Percentiles rank a stretch among this genome's conserved stretches.
Conservation (phyloP, 2,797 vertebrate species). For the Tokudaia muenninki region DNA sequence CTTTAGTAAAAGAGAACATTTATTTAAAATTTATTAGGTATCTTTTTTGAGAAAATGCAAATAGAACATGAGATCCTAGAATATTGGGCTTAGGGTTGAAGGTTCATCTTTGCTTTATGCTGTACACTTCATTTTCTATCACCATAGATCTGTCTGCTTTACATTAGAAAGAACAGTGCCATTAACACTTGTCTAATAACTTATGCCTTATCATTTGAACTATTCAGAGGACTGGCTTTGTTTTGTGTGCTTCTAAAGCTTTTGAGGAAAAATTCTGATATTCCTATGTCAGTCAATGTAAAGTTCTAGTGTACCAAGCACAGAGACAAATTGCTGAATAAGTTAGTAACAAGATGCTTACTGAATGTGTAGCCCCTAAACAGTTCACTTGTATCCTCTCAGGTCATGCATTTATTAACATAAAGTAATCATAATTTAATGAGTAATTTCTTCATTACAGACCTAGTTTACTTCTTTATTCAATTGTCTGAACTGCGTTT, state of each 20-base stretch:
- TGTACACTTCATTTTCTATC: conserved; percentile 65
- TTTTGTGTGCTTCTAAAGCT: conserved; percentile 62
- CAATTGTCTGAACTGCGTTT: not conserved
- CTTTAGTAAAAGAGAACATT: conserved; percentile 47
- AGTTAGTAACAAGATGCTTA: conserved; percentile 46
- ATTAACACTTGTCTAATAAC: conserved; percentile 23
- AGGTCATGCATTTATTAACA: conserved; percentile 52
- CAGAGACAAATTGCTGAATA: not conserved
- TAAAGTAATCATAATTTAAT: conserved; percentile 56
- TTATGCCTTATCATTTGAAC: conserved; percentile 59
- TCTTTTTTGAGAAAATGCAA: conserved; percentile 46
- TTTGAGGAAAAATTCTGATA: conserved; percentile 63
- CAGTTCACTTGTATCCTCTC: not conserved
- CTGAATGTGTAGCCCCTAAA: conserved; percentile 26
- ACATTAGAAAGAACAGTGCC: not conserved
- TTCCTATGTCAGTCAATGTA: not conserved
- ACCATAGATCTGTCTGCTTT: conserved; percentile 32
- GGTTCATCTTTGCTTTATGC: conserved; percentile 37
- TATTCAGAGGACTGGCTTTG: conserved; percentile 54
- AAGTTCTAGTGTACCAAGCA: conserved; percentile 21
- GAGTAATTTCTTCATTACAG: conserved; percentile 47
- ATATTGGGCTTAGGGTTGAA: conserved; percentile 2
- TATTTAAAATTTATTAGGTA: conserved; percentile 12
- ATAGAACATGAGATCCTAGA: not conserved
- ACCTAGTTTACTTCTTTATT: conserved; percentile 53